A percentile compares a stretch with the other conserved stretches of the same genome.
These are phyloP conservation scores for Punctoribates punctum DNA, from an alignment of 2,888 invertebrate species.

Conservation along the genomic window DNA sequence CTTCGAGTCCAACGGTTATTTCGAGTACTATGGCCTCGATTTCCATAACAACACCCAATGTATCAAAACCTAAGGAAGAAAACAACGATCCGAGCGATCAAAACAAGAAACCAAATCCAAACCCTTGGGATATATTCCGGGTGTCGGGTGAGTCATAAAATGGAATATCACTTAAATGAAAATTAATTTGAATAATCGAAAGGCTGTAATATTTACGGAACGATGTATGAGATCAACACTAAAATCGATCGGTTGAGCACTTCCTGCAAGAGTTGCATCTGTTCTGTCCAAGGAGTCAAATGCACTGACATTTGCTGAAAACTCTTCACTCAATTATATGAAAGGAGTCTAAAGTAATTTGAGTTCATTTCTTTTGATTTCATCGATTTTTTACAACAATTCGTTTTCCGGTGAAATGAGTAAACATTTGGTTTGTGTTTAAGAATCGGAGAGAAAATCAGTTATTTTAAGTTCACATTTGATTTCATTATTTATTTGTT, in stretches of 20 bases:
- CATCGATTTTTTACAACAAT: no score
- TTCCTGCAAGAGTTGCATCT: conserved; percentile 77
- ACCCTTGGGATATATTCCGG: conserved; percentile 46
- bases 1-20: neutral
- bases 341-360: neutral
- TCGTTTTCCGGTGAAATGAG: no score
- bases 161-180: neutral
- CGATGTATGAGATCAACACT: conserved; percentile 77
- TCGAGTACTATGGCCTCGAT: neutral
- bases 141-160: conserved; percentile 45
- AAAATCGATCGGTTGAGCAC: conserved; percentile 77
- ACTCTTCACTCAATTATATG: neutral
- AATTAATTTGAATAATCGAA: neutral
- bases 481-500: no score
- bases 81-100: no score
- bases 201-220: conserved; percentile 83
- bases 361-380: no score
- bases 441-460: no score
- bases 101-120: neutral
- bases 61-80: no score
- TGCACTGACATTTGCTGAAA: conserved; percentile 57
- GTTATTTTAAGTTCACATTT: no score
- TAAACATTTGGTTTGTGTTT: no score
- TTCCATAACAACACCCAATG: no score
- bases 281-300: conserved; percentile 79